Percentiles rank a stretch among this genome's conserved stretches.
These are phyloP conservation scores for Drosophila falleni DNA, from an alignment of 2,888 invertebrate species.

Conservation along the genomic window DNA sequence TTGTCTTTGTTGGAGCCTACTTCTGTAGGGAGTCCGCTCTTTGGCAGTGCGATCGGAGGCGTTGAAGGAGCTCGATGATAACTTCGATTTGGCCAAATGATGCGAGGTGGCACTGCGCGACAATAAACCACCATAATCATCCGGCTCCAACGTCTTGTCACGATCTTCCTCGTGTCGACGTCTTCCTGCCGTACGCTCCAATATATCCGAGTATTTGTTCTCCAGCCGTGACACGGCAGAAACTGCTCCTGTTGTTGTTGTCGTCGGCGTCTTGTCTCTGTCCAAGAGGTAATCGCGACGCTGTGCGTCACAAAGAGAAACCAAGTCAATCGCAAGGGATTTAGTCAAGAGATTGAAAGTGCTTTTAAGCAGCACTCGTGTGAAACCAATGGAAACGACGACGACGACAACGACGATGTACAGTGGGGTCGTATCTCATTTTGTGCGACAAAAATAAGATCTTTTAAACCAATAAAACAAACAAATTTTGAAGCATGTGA, in stretches of 20 bases:
- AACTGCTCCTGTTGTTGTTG: constrained; percentile 28
- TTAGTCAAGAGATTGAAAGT: constrained; percentile 71
- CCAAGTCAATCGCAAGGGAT: constrained; percentile 51
- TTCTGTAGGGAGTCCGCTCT: constrained; percentile 84
- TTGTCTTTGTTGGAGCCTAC: constrained; percentile 72
- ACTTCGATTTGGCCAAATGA: constrained; percentile 87
- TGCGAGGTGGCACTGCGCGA: constrained; percentile 90
- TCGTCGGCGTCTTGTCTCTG: constrained; percentile 84
- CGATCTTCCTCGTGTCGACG: constrained; percentile 86
- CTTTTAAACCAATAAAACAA: too few relatives aligned
- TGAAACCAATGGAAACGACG: constrained; percentile 76
- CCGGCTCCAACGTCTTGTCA: constrained; percentile 91
- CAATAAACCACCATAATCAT: constrained; percentile 85
- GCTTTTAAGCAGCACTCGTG: constrained; percentile 72
- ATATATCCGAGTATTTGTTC: constrained; percentile 92
- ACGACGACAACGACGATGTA: constrained; percentile 11
- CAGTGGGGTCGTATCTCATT: constrained; percentile 8
- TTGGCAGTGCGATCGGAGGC: constrained; percentile 85
- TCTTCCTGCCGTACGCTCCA: constrained; percentile 90
- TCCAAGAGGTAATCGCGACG: constrained; percentile 81
- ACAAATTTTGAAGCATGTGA: too few relatives aligned
- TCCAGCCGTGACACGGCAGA: constrained; percentile 90
- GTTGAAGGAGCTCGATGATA: constrained; percentile 86
- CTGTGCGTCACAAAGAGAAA: constrained; percentile 71
- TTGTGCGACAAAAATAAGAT: not conserved